These are phyloP conservation scores for Eulemur albifrons DNA, from an alignment of 2,797 vertebrate species.

Conservation along the genomic window DNA sequence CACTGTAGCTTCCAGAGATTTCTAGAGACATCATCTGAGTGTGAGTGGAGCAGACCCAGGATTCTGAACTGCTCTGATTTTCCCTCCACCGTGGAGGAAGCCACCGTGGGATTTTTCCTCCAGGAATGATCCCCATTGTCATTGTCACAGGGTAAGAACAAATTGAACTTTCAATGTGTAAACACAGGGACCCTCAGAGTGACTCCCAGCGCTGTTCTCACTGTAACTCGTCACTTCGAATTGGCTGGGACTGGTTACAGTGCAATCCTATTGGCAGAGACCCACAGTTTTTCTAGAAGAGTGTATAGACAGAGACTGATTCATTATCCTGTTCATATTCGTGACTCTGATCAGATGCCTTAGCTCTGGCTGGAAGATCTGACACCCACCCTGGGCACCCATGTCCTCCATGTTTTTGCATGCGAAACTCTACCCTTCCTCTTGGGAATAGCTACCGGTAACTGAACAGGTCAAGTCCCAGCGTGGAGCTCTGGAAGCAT, in stretches of 20 bases:
- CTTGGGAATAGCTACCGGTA: not conserved
- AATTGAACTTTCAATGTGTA: conserved; percentile 10
- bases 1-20: not conserved
- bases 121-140: not conserved
- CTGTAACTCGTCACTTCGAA: not conserved
- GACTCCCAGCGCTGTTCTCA: not conserved
- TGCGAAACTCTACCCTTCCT: not conserved
- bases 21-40: not conserved
- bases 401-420: not conserved
- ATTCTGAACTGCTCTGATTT: not conserved
- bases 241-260: not conserved
- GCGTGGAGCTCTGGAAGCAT: not conserved
- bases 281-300: not conserved
- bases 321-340: not conserved
- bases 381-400: not conserved
- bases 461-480: not conserved
- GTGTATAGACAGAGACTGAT: not conserved
- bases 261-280: not conserved
- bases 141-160: conserved; percentile 23
- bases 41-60: not conserved
- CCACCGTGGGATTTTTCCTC: not conserved
- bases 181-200: not conserved
- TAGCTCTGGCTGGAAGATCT: not conserved
- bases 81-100: not conserved
- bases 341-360: not conserved